phyloP scores from a whole-genome alignment of 2,797 vertebrate genomes.

The Manis crassicaudata region DNA sequence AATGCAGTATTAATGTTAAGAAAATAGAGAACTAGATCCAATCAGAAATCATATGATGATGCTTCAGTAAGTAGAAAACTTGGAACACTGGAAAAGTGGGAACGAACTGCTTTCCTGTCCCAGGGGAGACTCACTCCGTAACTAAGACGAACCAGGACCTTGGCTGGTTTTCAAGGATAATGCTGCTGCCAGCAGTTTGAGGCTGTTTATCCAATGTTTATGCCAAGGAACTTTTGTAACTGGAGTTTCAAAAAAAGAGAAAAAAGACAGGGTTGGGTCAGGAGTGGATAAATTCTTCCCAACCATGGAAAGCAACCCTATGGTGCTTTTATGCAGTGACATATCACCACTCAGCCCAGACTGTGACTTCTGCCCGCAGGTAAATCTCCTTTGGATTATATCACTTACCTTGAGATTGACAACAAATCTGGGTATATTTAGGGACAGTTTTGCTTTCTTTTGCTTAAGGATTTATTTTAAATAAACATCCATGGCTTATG shows the following conservation, averaged over 20 bases:
- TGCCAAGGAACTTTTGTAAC: background rate
- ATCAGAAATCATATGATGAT: background rate
- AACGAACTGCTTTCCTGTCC: background rate
- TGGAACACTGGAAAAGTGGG: background rate
- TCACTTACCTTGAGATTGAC: background rate
- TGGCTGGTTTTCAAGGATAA: background rate
- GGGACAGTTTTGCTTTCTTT: conserved; percentile 29
- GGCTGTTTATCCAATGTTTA: background rate
- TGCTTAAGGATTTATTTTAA: background rate
- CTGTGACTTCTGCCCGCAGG: background rate
- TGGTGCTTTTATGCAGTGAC: background rate
- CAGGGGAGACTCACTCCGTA: background rate
- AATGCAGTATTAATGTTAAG: background rate
- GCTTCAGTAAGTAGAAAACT: background rate
- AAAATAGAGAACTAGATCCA: background rate
- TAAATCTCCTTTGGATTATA: background rate
- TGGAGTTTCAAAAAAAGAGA: background rate
- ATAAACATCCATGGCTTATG: background rate
- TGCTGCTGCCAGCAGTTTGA: background rate
- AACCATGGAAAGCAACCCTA: background rate
- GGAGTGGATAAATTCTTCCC: background rate
- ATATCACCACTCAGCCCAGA: background rate
- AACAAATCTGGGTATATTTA: background rate
- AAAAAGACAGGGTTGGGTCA: background rate
- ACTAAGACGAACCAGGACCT: background rate